phyloP scores from a whole-genome alignment of 2,797 vertebrate genomes.

The Loris lydekkerianus region DNA sequence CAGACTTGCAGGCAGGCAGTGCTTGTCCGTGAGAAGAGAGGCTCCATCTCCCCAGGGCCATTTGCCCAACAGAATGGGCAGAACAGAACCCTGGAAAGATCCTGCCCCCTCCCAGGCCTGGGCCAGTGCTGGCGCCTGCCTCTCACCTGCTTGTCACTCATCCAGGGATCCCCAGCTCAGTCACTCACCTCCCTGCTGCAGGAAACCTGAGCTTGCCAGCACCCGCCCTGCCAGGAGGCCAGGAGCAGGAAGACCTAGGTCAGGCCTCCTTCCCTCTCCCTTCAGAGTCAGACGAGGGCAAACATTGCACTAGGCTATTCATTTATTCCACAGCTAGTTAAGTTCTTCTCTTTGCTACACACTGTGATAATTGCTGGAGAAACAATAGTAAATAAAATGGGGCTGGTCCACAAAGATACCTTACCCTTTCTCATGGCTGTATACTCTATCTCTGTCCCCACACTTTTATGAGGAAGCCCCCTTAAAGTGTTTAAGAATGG shows the following conservation, averaged over 20 bases:
- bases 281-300: background rate
- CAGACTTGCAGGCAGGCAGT: background rate
- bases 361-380: too few species aligned
- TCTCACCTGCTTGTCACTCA: background rate
- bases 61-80: background rate
- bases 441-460: background rate
- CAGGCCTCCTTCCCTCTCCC: background rate
- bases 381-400: background rate
- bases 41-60: background rate
- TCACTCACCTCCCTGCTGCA: background rate
- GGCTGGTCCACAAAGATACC: background rate
- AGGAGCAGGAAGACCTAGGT: background rate
- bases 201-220: constrained; percentile 8
- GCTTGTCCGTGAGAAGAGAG: background rate
- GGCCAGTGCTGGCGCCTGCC: background rate
- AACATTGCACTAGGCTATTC: background rate
- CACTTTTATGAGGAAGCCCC: background rate
- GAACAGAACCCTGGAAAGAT: background rate
- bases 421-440: background rate
- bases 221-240: background rate
- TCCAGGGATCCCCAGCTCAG: constrained; percentile 43
- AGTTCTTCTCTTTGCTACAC: background rate
- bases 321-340: background rate
- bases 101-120: background rate
- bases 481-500: background rate